Evolutionary conservation across 2,888 invertebrate genomes (phyloP).

Genomic region (Aphrophora alni): DNA sequence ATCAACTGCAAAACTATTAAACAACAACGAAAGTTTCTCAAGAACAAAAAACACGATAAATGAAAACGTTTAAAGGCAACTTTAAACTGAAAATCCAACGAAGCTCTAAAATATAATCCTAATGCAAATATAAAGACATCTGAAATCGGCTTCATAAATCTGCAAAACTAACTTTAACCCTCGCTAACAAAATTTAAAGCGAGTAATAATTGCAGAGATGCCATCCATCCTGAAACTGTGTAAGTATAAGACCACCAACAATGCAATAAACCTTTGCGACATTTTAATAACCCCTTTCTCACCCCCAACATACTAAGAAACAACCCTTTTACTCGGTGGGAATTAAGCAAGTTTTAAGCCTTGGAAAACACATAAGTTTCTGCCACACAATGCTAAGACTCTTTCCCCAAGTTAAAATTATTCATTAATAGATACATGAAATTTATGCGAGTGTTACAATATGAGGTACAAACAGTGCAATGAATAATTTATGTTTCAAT

Average conservation of each 20-base stretch:
- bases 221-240: conserved; percentile 31
- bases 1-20: too few species aligned
- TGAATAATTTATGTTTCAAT: conserved; percentile 9
- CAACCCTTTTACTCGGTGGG: background rate
- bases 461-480: background rate
- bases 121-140: background rate
- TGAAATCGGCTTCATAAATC: conserved; percentile 28
- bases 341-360: background rate
- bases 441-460: conserved; percentile 2
- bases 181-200: background rate
- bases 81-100: too few species aligned
- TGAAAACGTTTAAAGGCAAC: too few species aligned
- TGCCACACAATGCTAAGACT: background rate
- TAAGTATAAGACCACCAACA: conserved; percentile 32
- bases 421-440: conserved; percentile 9
- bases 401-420: background rate
- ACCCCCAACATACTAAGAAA: background rate
- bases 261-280: conserved; percentile 15
- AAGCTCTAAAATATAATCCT: too few species aligned
- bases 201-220: conserved; percentile 6
- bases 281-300: conserved; percentile 29
- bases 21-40: too few species aligned
- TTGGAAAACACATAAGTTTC: background rate
- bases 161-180: conserved; percentile 13
- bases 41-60: too few species aligned